Evolutionary conservation across 2,113 vertebrate genomes (phyloP), one percentile per base, ranked within the genome.

Genomic region (Nerophis ophidion): DNA sequence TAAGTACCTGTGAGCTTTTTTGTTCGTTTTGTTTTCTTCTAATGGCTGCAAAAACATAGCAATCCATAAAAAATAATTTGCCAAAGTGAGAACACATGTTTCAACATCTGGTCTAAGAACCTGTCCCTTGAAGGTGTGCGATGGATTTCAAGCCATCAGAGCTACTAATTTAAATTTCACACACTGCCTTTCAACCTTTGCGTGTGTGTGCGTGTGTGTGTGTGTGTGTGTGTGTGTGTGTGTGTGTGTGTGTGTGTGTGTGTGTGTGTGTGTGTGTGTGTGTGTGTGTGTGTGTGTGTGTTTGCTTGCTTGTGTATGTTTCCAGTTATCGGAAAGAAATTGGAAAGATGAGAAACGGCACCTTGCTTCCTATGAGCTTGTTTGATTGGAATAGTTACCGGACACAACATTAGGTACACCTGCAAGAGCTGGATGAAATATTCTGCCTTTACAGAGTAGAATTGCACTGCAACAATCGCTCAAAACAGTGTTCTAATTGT

Each of bases 31-130:
- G 56, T 58, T 47, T 59, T 59, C 14, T 47, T 33, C 9, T 59
- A 59, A 59, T 59, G 44, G 45, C 57, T 48, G 44, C 26, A 56
- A 59, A 46, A 47, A 46, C 44, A 59, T 11, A 47, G 26, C 40
- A 34, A 59, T n/a, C 45, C 57, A 56, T 56, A 59, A 59, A 46
- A 59, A 59, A 45, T 58, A 46, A 58, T 46, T 58, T 58, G 56
- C 19, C 15, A 46, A 58, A 59, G 57, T 47, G 57, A 47, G 44
- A 59, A 59, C 57, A 33, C 57, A 47, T 59, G 45, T 59, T 59
- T 44, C 57, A 14, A 57, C 56, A 59, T 59, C 44, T 48, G 57
- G 57, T 9, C 26, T 34, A n/a, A 12, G 42, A 58, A 58, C 57
- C 57, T 60, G 58, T 60, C 58, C 47, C 47, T 60, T 8, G 7